Evolutionary conservation across 2,113 vertebrate genomes (phyloP).

Genomic region (Reinhardtius hippoglossoides): DNA sequence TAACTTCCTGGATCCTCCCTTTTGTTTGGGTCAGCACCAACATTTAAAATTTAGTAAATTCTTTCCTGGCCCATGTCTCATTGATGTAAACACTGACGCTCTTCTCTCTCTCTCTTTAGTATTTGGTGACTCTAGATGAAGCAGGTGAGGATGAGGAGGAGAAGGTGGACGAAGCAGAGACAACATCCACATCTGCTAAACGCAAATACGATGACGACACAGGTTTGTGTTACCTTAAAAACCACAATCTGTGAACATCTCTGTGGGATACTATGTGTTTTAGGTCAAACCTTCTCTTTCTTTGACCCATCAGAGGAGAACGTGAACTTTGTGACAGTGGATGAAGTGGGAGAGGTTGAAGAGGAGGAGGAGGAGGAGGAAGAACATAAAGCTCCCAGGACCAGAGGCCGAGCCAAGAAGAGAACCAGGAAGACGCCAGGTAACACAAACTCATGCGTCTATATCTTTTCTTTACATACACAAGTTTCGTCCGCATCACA

Average conservation of each 20-base stretch:
- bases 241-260: too few species aligned
- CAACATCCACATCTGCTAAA: constrained; percentile 4
- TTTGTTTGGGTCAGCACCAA: too few species aligned
- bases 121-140: constrained; percentile 86
- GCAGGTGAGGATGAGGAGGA: constrained; percentile 85
- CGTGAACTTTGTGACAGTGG: not conserved
- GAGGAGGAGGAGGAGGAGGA: not conserved
- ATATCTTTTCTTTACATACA: not conserved
- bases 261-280: too few species aligned
- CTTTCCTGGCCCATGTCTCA: too few species aligned
- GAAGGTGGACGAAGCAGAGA: constrained; percentile 66
- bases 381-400: not conserved
- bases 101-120: constrained; percentile 28
- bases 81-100: too few species aligned
- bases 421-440: not conserved
- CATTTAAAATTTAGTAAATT: too few species aligned
- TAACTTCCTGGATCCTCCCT: too few species aligned
- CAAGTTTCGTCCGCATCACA: not conserved
- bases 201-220: constrained; percentile 17
- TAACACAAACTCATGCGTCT: not conserved
- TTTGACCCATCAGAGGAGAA: not conserved
- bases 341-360: not conserved
- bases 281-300: too few species aligned
- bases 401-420: not conserved
- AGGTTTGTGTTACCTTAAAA: constrained; percentile 30